Conservation (phyloP, 2,888 invertebrate genomes). For the Mystacides longicornis region DNA sequence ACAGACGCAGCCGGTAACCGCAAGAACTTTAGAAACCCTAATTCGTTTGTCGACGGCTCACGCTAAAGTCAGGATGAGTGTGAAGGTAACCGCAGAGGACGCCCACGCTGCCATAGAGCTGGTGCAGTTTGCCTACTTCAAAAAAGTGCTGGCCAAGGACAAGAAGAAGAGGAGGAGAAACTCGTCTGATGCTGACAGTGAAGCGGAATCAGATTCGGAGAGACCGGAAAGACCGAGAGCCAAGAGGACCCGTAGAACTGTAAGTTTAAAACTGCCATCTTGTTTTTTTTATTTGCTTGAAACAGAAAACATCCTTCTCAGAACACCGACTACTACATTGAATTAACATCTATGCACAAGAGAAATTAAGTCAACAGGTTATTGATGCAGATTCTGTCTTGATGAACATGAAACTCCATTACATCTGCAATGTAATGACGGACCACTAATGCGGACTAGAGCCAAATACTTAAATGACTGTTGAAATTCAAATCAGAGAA, state of each 20-base stretch:
- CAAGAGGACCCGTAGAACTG: conserved; percentile 42
- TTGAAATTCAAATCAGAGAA: too few species aligned
- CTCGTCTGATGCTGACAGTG: conserved; percentile 47
- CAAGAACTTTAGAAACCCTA: conserved; percentile 91
- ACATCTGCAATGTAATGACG: too few species aligned
- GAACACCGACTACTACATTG: too few species aligned
- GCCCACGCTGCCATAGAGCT: conserved; percentile 88
- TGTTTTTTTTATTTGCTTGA: too few species aligned
- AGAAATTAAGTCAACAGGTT: too few species aligned
- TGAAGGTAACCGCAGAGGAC: conserved; percentile 75
- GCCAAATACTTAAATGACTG: too few species aligned
- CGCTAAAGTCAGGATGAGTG: conserved; percentile 89
- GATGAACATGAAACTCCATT: too few species aligned
- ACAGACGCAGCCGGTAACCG: conserved; percentile 95
- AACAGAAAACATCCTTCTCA: too few species aligned
- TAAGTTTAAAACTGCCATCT: too few species aligned
- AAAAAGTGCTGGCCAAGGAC: conserved; percentile 74
- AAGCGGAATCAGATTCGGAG: conserved; percentile 32
- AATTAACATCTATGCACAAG: too few species aligned
- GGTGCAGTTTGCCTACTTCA: conserved; percentile 93
- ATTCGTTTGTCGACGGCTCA: conserved; percentile 96
- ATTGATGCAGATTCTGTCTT: too few species aligned
- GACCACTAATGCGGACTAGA: too few species aligned
- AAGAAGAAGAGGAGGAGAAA: conserved; percentile 60
- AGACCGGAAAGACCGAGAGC: conserved; percentile 30